Evolutionary conservation across 2,113 vertebrate genomes (phyloP).

Genomic region (rat (Rattus norvegicus)): DNA sequence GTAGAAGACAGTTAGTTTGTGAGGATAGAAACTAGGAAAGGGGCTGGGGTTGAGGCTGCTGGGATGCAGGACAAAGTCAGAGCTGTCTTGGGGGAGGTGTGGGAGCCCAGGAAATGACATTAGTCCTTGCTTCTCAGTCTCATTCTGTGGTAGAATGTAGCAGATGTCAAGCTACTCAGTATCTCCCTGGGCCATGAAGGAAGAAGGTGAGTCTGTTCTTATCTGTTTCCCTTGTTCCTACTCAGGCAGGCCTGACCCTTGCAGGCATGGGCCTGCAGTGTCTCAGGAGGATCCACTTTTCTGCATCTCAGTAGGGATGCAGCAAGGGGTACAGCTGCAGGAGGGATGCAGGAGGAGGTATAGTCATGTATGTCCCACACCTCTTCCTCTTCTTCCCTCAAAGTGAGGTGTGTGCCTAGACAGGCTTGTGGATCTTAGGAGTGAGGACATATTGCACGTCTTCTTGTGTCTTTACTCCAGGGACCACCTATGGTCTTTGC

Average conservation of each 20-base stretch:
- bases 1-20: neutral
- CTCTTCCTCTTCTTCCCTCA: neutral
- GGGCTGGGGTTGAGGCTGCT: neutral
- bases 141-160: neutral
- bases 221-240: neutral
- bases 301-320: neutral
- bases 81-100: neutral
- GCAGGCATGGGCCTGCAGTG: neutral
- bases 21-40: neutral
- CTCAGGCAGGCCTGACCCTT: neutral
- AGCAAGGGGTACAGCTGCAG: neutral
- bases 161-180: neutral
- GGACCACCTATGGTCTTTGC: slow-evolving; percentile 58
- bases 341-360: neutral
- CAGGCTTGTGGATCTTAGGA: neutral
- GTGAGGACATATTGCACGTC: neutral
- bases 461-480: slow-evolving; percentile 20
- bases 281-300: neutral
- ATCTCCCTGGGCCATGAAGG: neutral
- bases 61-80: neutral
- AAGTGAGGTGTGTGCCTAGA: neutral
- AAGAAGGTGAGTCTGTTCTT: neutral
- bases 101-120: neutral
- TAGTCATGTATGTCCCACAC: no score
- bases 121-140: neutral